Evolutionary conservation across 2,113 vertebrate genomes (phyloP), one percentile per base, ranked within the genome.

Genomic region (Bos indicus): DNA sequence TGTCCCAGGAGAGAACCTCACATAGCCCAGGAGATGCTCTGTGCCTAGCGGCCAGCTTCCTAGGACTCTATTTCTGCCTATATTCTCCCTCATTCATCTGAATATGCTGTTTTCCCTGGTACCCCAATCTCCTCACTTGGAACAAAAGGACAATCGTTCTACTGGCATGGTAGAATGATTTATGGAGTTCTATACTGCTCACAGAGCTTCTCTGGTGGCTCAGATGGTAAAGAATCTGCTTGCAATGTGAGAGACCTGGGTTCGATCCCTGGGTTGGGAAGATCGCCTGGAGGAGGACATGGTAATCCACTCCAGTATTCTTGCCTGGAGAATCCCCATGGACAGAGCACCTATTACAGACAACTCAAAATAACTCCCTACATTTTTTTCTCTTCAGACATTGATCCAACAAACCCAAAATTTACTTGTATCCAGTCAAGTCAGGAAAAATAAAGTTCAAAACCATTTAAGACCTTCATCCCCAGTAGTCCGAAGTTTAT

Each of bases 21-120:
- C 90, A 64, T 64, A 77, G 46, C 1, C 43, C 26, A 80, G 77
- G 77, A 80, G 43, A 43, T 51, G 16, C 5, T 82, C 15, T 91
- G 13, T 36, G 15, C 3, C 54, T 95, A 14, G 30, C 12, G 82
- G 16, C 30, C 51, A 81, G 56, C 26, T 92, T 11, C 11, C 30
- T 86, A 64, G 5, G 4, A 52, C 23, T 90, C 51, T 87, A 43
- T 46, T 97, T 90, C 60, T 87, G 33, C 13, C 16, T 93, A 77
- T 28, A 77, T 90, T 51, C 36, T 87, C 40, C 46, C 26, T 64
- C 46, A 54, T 77, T 83, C 30, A 84, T 90, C 52, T 46, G 81
- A 85, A 40, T 81, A 56, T 81, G 26, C 19, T 81, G 10, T 80
- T 94, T 67, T 48, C 9, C 30, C 16, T 51, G 9, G 36, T 60